Base-by-base conservation (phyloP, 2,888 invertebrate genomes). In the Cephus pygmeus region DNA sequence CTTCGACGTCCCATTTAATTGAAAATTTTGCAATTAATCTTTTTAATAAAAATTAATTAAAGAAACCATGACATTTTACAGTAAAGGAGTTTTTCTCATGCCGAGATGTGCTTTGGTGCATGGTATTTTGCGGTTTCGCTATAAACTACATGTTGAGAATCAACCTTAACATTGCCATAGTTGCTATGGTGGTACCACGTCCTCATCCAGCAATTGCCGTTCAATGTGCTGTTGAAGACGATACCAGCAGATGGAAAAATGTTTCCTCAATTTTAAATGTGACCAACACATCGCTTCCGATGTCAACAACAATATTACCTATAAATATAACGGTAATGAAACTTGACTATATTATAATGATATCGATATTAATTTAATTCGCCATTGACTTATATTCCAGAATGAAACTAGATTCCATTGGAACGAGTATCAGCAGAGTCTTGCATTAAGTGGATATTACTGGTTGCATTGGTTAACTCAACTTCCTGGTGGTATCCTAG, bases 391-490 rank as follows among this genome's bases (percentile, higher is more conserved):
- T 30, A 78, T 74, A 77, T 77, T 76, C 35, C 80, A 88, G 87
- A 69, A 77, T 23, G 81, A 82, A 35, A 86, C 87, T 35, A 87
- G 89, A 33, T 94, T 94, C 84, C 88, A 92, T 33, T 96, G 96
- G 95, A 93, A 94, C 86, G 94, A 94, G 85, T 93, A 94, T 83
- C 92, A 94, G 78, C 95, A 95, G 88, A 94, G 94, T 12, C 85
- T 94, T 69, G 92, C 94, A 12, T 89, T 96, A 77, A 95, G 95
- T 0, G 94, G 95, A 0, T 96, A 95, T 87, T 96, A 95, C 89
- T 96, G 95, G 94, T 90, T 95, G 1, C 95, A 96, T 86, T 95
- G 95, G 93, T 74, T 94, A 0, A 93, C 94, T 0, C 96, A 96
- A 91, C 91, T 96, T 56, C 96, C 96, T 1, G 96, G 96, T 36